Conservation (phyloP, 2,888 invertebrate genomes). For the Ptychoptera contaminata region DNA sequence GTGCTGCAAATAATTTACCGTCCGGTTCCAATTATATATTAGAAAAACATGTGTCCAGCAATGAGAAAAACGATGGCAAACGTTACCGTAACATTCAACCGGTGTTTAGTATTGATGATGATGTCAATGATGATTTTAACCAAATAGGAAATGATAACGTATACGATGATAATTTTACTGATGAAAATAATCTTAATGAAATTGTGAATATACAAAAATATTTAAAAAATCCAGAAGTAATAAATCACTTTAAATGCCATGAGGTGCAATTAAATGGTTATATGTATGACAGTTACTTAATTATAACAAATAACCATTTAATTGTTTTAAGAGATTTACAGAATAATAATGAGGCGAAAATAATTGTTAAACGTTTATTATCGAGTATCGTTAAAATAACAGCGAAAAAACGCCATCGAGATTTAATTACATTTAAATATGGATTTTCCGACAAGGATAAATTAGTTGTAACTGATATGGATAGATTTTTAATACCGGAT, state of each 20-base stretch:
- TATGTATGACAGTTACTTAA: conserved; percentile 74
- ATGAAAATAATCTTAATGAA: conserved; percentile 47
- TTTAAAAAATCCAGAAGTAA: conserved; percentile 66
- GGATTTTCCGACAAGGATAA: conserved; percentile 70
- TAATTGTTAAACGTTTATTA: conserved; percentile 75
- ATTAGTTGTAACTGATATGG: conserved; percentile 74
- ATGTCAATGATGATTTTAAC: conserved; percentile 42
- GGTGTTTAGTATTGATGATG: conserved; percentile 90
- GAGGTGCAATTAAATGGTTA: conserved; percentile 82
- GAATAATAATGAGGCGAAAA: conserved; percentile 64
- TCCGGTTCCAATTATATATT: conserved; percentile 14
- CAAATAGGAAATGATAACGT: conserved; percentile 29
- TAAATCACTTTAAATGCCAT: conserved; percentile 79
- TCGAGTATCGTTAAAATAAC: conserved; percentile 93
- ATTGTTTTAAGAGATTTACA: conserved; percentile 69
- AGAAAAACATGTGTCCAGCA: conserved; percentile 71
- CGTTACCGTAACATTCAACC: conserved; percentile 80
- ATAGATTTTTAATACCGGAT: conserved; percentile 81
- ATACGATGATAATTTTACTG: conserved; percentile 21
- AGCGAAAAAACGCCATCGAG: conserved; percentile 86
- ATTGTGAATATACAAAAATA: conserved; percentile 66
- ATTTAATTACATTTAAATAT: conserved; percentile 94
- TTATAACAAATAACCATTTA: conserved; percentile 74
- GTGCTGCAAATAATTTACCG: neutral
- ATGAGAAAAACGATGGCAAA: conserved; percentile 62